These are phyloP conservation scores for Anguilla pacifica DNA, from an alignment of 2,797 vertebrate species.

Conservation along the genomic window DNA sequence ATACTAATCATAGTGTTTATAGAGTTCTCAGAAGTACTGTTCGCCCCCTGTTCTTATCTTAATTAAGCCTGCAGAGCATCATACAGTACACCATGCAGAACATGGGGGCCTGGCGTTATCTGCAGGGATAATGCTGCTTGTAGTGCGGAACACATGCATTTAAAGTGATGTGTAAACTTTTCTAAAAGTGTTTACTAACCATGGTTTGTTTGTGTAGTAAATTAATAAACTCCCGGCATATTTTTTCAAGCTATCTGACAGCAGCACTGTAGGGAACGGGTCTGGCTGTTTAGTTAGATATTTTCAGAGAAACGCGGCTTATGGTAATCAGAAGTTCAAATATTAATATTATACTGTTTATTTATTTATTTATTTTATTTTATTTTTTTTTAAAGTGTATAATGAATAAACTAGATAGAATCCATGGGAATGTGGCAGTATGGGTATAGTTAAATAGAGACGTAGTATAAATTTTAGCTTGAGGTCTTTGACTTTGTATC, in stretches of 20 bases:
- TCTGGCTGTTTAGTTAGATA: background rate
- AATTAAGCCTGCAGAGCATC: too few species aligned
- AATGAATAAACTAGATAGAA: background rate
- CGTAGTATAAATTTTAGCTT: background rate
- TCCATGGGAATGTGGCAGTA: background rate
- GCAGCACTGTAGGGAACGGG: background rate
- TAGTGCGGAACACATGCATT: background rate
- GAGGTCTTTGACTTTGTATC: background rate
- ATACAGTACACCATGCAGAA: background rate
- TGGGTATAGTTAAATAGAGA: background rate
- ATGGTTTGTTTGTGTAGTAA: background rate
- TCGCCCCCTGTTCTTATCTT: background rate
- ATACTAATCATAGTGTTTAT: background rate
- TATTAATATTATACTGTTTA: background rate
- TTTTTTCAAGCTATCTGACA: background rate
- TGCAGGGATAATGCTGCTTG: slow-evolving; percentile 8
- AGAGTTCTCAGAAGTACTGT: background rate
- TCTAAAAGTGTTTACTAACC: background rate
- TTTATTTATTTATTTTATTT: background rate
- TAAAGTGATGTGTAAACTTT: background rate
- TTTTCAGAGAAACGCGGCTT: background rate
- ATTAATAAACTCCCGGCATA: background rate
- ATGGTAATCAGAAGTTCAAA: background rate
- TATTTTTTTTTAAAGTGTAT: background rate
- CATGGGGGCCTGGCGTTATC: background rate